Evolutionary conservation across 1,140 invertebrate genomes (phyloP).

Genomic region (Pentalonia nigronervosa): DNA sequence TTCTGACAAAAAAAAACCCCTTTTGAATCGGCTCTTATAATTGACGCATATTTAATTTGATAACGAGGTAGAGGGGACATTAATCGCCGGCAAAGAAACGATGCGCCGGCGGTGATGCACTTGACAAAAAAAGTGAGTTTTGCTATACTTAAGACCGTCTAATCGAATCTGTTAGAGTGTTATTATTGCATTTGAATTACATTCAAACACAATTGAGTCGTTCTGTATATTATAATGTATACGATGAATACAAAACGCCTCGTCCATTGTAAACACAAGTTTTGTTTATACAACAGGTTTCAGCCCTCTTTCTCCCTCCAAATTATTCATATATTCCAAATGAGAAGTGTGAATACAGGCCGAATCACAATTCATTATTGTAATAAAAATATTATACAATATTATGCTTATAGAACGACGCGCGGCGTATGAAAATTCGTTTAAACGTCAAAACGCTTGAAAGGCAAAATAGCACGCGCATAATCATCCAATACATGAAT

Average conservation of each 20-base stretch:
- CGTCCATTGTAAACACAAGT: constrained; percentile 35
- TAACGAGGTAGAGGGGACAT: background rate
- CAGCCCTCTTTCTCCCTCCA: constrained; percentile 19
- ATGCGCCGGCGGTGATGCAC: background rate
- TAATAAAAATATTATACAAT: background rate
- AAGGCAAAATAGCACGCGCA: background rate
- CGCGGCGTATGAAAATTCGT: background rate
- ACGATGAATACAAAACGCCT: constrained; percentile 39
- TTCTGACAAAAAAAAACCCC: background rate
- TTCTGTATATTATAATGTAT: background rate
- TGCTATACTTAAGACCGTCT: background rate
- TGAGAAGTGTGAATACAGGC: constrained; percentile 5
- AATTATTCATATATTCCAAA: constrained; percentile 14
- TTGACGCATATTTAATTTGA: background rate
- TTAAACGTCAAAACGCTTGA: background rate
- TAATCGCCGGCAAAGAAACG: background rate
- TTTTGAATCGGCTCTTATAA: background rate
- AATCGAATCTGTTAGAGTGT: constrained; percentile 22
- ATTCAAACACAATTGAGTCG: constrained; percentile 39
- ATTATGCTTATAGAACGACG: background rate
- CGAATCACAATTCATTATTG: background rate
- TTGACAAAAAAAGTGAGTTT: background rate
- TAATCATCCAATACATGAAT: background rate
- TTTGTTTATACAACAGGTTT: constrained; percentile 47
- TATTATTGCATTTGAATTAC: constrained; percentile 39